Conservation (phyloP, 92 coral and sea anemone genomes). For the Palythoa grandis region DNA sequence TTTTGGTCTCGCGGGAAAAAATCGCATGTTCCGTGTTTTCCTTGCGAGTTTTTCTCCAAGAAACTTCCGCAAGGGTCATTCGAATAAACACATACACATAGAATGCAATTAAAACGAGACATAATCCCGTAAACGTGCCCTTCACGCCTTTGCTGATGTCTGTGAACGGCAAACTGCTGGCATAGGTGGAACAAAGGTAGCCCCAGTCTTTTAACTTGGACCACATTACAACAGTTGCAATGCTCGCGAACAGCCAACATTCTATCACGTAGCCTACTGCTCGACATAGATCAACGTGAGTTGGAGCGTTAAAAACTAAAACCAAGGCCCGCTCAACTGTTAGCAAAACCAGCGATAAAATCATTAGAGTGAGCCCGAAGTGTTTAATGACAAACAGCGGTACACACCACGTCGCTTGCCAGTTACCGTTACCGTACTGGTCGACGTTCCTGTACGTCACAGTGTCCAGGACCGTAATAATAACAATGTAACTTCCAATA, state of each 20-base stretch:
- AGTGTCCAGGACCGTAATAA: slow-evolving; percentile 77
- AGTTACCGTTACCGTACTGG: slow-evolving; percentile 74
- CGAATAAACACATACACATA: slow-evolving; percentile 69
- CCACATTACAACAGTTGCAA: slow-evolving; percentile 79
- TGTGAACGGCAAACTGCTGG: slow-evolving; percentile 62
- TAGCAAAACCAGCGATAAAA: slow-evolving; percentile 70
- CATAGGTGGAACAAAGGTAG: slow-evolving; percentile 79
- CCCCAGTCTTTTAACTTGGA: slow-evolving; percentile 85
- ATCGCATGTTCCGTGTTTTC: slow-evolving; percentile 43
- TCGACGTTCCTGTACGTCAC: slow-evolving; percentile 76
- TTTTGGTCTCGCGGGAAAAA: slow-evolving; percentile 63
- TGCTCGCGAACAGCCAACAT: slow-evolving; percentile 84
- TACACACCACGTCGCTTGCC: slow-evolving; percentile 76
- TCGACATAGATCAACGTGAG: slow-evolving; percentile 77
- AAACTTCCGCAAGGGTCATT: slow-evolving; percentile 46
- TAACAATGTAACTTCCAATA: slow-evolving; percentile 76
- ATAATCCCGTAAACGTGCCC: slow-evolving; percentile 58
- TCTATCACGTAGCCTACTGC: slow-evolving; percentile 84
- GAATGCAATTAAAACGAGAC: slow-evolving; percentile 62
- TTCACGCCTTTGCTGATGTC: slow-evolving; percentile 78
- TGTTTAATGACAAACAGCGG: slow-evolving; percentile 82
- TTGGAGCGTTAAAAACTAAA: slow-evolving; percentile 64
- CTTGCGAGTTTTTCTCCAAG: slow-evolving; percentile 38
- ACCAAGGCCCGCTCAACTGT: slow-evolving; percentile 74
- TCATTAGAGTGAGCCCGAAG: slow-evolving; percentile 74